Evolutionary conservation across 2,888 invertebrate species (phyloP), one percentile per base, ranked within the genome.

Genomic region (Cancer borealis): DNA sequence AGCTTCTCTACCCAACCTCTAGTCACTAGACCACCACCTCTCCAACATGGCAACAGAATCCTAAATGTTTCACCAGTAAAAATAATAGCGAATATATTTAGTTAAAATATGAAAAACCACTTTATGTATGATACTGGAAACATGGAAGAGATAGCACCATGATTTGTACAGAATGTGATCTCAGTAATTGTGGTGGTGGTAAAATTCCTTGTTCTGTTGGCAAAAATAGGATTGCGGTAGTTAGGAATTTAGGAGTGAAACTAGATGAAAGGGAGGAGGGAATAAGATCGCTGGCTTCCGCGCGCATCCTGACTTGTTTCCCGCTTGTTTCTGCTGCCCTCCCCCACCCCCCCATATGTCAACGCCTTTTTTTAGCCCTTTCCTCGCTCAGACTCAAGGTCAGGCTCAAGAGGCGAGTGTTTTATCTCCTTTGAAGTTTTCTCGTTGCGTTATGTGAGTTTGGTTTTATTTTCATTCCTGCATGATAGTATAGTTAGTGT

Each of bases 391-490:
- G 73, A 26, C 73, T 26, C n/a, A 26, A n/a, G 10, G n/a, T 79
- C n/a, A n/a, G 73, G 73, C 73, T 79, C n/a, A 79, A 26, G 60
- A 79, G 73, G 10, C 73, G 4, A 60, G 66, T 17, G 73, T 79
- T n/a, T 79, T 79, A 8, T 26, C n/a, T 79, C 73, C 26, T 79
- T 26, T 60, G 60, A 60, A 79, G 3, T 79, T 73, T 79, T 79
- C 10, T n/a, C 26, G 73, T 79, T 79, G 26, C 26, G 26, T 79
- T 60, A 26, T 79, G 73, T 79, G 73, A 79, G 73, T 79, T 79
- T 79, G 73, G 73, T 79, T 79, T 60, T 60, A 60, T 79, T 79
- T 79, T 60, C 21, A 60, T 79, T 79, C 73, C 73, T 26, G 73
- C 73, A 79, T 79, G 73, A 26, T 14, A 1, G 17, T 54, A 17